phyloP scores from a whole-genome alignment of 1,140 invertebrate genomes.

The Drosophila nasuta region DNA sequence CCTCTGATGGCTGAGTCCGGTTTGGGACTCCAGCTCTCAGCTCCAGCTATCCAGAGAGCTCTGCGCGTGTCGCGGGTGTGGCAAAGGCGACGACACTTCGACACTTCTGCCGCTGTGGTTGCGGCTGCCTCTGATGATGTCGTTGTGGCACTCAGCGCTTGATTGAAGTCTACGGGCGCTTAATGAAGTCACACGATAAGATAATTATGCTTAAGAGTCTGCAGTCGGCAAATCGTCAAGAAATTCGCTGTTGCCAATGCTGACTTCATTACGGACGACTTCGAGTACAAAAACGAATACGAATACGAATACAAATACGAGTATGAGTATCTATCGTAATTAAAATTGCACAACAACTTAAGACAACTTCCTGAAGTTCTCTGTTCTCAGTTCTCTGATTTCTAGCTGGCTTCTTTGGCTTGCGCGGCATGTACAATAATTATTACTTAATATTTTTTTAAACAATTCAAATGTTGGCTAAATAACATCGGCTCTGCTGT shows the following conservation, averaged over 20 bases:
- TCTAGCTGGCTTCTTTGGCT: conserved; percentile 19
- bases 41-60: conserved; percentile 18
- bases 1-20: conserved; percentile 20
- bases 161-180: conserved; percentile 50
- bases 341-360: conserved; percentile 57
- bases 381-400: background rate
- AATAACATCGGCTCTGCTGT: conserved; percentile 32
- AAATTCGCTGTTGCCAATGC: conserved; percentile 24
- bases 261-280: conserved; percentile 32
- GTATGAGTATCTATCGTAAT: conserved; percentile 32
- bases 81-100: conserved; percentile 54
- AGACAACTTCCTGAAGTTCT: conserved; percentile 38
- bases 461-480: conserved; percentile 67
- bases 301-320: background rate
- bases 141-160: conserved; percentile 39
- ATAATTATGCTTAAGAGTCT: conserved; percentile 55
- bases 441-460: conserved; percentile 68
- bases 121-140: conserved; percentile 10
- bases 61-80: conserved; percentile 49
- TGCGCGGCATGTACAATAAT: conserved; percentile 62
- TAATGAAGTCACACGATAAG: conserved; percentile 58
- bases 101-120: conserved; percentile 17
- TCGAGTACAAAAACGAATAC: background rate
- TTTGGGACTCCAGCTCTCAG: conserved; percentile 4
- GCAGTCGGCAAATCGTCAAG: conserved; percentile 6